A percentile compares a stretch with the other conserved stretches of the same genome.
phyloP scores from a whole-genome alignment of 2,888 invertebrate genomes.

The Pyrgus malvae region DNA sequence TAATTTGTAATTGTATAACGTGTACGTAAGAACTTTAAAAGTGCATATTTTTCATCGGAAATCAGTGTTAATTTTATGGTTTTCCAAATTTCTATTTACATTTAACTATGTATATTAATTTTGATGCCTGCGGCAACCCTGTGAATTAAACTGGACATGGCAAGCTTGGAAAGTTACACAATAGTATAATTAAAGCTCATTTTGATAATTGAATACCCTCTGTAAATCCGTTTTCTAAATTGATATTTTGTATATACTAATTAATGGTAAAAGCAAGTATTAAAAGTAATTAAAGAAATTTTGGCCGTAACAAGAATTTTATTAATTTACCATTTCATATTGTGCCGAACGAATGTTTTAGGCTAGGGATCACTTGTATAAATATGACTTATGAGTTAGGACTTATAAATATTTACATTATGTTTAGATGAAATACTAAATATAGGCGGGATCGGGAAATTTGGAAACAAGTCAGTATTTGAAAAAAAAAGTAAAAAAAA shows the following conservation, averaged over 20 bases:
- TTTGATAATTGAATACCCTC: not conserved
- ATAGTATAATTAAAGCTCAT: constrained; percentile 1
- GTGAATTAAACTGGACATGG: not conserved
- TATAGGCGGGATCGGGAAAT: constrained; percentile 16
- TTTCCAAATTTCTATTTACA: not conserved
- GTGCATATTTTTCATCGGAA: no score
- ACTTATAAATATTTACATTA: not conserved
- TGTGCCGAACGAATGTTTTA: no score
- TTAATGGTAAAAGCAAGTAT: no score
- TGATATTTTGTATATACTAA: no score
- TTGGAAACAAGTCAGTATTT: constrained; percentile 17
- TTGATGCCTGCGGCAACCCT: constrained; percentile 10
- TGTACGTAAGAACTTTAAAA: no score
- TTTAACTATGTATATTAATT: not conserved
- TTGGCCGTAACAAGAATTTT: no score
- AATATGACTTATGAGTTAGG: constrained; percentile 7
- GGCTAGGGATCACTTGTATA: no score
- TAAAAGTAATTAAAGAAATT: no score
- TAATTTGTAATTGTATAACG: no score
- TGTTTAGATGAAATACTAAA: not conserved
- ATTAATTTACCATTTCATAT: no score
- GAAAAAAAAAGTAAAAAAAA: not conserved
- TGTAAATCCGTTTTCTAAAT: no score
- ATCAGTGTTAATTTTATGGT: no score
- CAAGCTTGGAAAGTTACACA: not conserved